These are phyloP conservation scores for Microcebus ravelobensis DNA, from an alignment of 2,113 vertebrate species.

Conservation along the genomic window DNA sequence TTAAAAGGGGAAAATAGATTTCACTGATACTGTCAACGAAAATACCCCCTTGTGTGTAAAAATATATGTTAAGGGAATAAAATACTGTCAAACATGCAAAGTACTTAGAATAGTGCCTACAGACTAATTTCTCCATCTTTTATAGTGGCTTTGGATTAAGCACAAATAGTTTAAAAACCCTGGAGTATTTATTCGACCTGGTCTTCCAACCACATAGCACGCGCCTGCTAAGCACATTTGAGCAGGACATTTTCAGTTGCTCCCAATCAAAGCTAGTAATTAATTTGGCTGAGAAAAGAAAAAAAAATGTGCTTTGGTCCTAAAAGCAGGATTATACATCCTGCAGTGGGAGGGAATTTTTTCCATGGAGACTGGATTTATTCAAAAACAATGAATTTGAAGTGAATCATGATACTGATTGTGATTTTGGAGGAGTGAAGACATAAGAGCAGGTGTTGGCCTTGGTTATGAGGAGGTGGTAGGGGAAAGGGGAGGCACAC, in stretches of 20 bases:
- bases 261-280: not conserved
- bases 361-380: not conserved
- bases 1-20: not conserved
- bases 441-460: not conserved
- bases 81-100: not conserved
- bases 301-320: not conserved
- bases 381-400: not conserved
- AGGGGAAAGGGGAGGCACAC: too few species aligned
- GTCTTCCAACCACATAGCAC: not conserved
- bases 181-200: not conserved
- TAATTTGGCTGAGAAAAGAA: not conserved
- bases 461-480: not conserved
- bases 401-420: not conserved
- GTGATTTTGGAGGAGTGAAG: not conserved
- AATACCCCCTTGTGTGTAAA: not conserved
- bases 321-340: slow-evolving; percentile 22
- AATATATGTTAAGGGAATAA: not conserved
- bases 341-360: not conserved
- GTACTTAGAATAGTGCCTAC: not conserved
- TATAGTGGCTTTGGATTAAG: not conserved
- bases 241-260: not conserved
- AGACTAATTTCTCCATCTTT: not conserved
- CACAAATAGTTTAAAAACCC: not conserved
- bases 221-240: not conserved
- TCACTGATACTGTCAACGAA: not conserved